phyloP scores from a whole-genome alignment of 1,140 invertebrate genomes.

The Elymnias hypermnestra region DNA sequence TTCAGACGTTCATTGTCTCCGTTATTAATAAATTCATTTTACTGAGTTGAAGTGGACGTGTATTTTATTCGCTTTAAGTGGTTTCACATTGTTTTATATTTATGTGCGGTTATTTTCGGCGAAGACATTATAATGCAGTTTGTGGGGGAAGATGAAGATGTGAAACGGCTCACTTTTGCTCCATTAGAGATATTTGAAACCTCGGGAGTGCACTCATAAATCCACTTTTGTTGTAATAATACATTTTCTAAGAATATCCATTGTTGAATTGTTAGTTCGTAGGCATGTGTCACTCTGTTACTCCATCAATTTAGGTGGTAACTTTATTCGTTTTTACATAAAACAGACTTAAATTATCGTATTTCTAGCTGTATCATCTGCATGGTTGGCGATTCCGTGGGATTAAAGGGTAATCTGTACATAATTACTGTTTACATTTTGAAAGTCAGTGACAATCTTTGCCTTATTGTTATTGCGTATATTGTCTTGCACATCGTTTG shows the following conservation, averaged over 20 bases:
- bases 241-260: slow-evolving; percentile 46
- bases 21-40: slow-evolving; percentile 77
- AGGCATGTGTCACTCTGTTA: neutral
- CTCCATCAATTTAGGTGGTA: neutral
- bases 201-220: slow-evolving; percentile 72
- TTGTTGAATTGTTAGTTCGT: slow-evolving; percentile 19
- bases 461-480: too few species aligned
- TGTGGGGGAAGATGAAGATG: slow-evolving; percentile 62
- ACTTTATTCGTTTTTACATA: neutral
- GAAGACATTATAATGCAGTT: slow-evolving; percentile 72
- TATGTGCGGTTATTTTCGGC: slow-evolving; percentile 74
- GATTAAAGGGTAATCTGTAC: too few species aligned
- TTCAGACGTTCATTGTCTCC: slow-evolving; percentile 75
- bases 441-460: too few species aligned
- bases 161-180: slow-evolving; percentile 64
- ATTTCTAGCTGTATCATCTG: too few species aligned
- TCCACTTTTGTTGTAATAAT: slow-evolving; percentile 68
- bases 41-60: slow-evolving; percentile 71
- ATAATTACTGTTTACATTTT: too few species aligned
- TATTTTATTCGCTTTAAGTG: slow-evolving; percentile 76
- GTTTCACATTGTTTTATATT: slow-evolving; percentile 76
- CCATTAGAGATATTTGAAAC: slow-evolving; percentile 75
- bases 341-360: too few species aligned
- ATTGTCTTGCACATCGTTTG: too few species aligned
- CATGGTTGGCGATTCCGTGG: too few species aligned